Conservation (phyloP, 1,140 invertebrate genomes). For the Drosophila auraria region DNA sequence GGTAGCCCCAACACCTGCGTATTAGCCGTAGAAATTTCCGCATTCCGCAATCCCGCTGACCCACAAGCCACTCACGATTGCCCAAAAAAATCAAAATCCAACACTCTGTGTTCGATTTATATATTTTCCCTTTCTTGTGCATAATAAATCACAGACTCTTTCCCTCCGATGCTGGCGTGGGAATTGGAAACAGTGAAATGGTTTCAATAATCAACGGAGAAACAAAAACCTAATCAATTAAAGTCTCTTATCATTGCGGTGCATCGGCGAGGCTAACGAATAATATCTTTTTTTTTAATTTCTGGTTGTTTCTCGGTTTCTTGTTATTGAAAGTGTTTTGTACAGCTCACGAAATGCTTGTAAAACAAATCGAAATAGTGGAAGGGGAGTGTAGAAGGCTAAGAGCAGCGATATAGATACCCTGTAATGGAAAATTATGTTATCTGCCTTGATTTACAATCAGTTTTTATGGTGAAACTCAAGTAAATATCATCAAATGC, state of each 20-base stretch:
- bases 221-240: conserved; percentile 81
- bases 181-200: conserved; percentile 73
- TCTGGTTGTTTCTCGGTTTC: conserved; percentile 33
- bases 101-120: conserved; percentile 41
- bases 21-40: conserved; percentile 67
- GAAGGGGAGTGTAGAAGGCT: not conserved
- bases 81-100: conserved; percentile 32
- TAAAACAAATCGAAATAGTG: conserved; percentile 50
- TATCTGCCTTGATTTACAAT: not conserved
- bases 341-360: conserved; percentile 47
- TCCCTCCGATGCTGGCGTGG: conserved; percentile 63
- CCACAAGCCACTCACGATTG: conserved; percentile 9
- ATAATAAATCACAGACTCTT: conserved; percentile 61
- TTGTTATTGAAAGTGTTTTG: conserved; percentile 70
- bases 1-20: conserved; percentile 73
- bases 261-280: conserved; percentile 70
- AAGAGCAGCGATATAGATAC: not conserved
- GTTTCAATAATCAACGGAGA: conserved; percentile 71
- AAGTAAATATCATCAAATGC: no score
- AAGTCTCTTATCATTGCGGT: conserved; percentile 84
- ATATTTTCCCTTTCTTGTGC: conserved; percentile 46
- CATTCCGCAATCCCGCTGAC: conserved; percentile 53
- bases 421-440: not conserved
- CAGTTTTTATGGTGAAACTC: no score
- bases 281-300: conserved; percentile 24